Percentiles rank a stretch among this genome's conserved stretches.
Conservation (phyloP, 2,888 invertebrate species). For the Noctua comes region DNA sequence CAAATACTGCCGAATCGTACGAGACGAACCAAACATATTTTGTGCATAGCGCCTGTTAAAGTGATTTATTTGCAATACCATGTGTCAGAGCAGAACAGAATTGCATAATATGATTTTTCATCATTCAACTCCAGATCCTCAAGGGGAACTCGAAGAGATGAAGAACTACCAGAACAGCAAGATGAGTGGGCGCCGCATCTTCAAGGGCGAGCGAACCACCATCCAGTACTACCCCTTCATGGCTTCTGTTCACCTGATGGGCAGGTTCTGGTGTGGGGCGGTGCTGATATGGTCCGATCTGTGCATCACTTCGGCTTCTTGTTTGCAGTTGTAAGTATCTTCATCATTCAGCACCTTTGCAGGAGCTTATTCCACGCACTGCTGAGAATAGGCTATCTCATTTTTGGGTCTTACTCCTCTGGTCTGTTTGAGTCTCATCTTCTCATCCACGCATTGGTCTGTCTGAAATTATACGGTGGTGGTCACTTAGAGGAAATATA, state of each 20-base stretch:
- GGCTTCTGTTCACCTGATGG: constrained; percentile 85
- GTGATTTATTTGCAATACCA: neutral
- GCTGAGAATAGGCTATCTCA: neutral
- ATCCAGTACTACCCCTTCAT: constrained; percentile 84
- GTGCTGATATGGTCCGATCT: constrained; percentile 81
- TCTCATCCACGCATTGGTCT: neutral
- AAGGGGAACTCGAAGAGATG: constrained; percentile 79
- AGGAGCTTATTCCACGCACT: neutral
- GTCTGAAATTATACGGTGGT: neutral
- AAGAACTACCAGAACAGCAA: constrained; percentile 72
- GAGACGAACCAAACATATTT: neutral
- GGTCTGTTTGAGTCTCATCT: neutral
- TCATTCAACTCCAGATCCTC: constrained; percentile 76
- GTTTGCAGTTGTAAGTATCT: constrained; percentile 82
- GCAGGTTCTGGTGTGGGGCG: constrained; percentile 86
- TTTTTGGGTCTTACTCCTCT: neutral
- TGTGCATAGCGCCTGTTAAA: neutral
- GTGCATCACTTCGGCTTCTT: constrained; percentile 84
- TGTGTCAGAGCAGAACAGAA: neutral
- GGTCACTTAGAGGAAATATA: too few relatives aligned
- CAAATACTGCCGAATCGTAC: neutral
- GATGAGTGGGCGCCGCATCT: constrained; percentile 80
- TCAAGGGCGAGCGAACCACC: constrained; percentile 80
- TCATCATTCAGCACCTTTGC: neutral
- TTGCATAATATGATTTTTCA: neutral